Conservation (phyloP, 2,888 invertebrate genomes). For the Epinotia ramella region DNA sequence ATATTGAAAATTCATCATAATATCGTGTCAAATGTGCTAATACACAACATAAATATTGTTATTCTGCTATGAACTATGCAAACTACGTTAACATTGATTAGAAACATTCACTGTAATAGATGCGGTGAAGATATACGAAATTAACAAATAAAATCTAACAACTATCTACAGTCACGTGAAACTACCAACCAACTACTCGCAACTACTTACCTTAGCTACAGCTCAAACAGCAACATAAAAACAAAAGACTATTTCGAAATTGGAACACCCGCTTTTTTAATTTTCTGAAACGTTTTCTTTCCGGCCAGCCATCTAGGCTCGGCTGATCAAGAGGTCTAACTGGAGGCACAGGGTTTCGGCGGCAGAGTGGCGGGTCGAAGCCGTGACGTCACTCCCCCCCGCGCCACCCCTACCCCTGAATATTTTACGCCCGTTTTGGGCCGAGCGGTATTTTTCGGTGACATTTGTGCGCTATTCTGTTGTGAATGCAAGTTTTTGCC, state of each 20-base stretch:
- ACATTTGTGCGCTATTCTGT: conserved; percentile 40
- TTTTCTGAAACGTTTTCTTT: neutral
- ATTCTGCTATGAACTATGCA: neutral
- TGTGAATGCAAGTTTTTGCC: conserved; percentile 48
- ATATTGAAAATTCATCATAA: neutral
- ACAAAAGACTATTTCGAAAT: conserved; percentile 48
- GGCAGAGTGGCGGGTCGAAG: conserved; percentile 74
- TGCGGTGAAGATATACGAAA: neutral
- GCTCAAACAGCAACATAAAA: conserved; percentile 54
- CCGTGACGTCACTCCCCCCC: conserved; percentile 72
- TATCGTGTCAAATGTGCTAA: no score
- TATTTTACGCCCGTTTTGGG: conserved; percentile 74
- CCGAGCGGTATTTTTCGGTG: conserved; percentile 54
- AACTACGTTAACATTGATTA: neutral
- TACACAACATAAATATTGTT: no score
- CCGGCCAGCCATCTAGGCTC: conserved; percentile 23
- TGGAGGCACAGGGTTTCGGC: conserved; percentile 62
- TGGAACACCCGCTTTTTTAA: conserved; percentile 22
- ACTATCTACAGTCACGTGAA: conserved; percentile 15
- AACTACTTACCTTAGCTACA: conserved; percentile 61
- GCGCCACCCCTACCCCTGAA: conserved; percentile 65
- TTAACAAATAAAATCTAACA: conserved; percentile 15
- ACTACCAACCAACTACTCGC: conserved; percentile 7
- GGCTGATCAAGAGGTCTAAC: conserved; percentile 57
- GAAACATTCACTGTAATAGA: no score